A percentile compares a stretch with the other conserved stretches of the same genome.
phyloP scores from a whole-genome alignment of 1,140 invertebrate genomes.

The Procambarus virginalis region DNA sequence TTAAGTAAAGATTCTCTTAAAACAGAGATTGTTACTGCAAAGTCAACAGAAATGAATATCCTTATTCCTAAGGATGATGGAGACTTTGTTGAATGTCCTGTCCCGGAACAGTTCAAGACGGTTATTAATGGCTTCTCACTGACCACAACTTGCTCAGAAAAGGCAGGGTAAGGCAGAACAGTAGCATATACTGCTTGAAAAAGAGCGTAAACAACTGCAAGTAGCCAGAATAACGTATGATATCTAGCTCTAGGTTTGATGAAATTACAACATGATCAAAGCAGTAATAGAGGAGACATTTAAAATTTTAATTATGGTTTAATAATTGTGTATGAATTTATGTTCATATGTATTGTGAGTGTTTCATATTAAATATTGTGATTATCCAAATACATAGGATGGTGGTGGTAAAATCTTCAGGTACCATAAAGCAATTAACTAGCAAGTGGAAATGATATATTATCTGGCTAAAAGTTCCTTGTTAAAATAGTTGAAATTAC shows the following conservation, averaged over 20 bases:
- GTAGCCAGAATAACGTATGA: not conserved
- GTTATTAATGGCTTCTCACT: slow-evolving; percentile 82
- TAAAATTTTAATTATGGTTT: not conserved
- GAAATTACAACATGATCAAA: not conserved
- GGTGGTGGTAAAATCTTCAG: not conserved
- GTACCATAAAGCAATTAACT: not conserved
- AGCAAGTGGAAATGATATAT: not conserved
- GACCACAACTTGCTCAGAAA: slow-evolving; percentile 76
- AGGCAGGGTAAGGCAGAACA: slow-evolving; percentile 18
- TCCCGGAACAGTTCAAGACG: slow-evolving; percentile 98
- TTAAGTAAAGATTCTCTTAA: slow-evolving; percentile 89
- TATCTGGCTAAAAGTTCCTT: not conserved
- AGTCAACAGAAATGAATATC: slow-evolving; percentile 99
- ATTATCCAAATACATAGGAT: not conserved
- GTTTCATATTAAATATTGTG: not conserved
- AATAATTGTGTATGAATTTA: not conserved
- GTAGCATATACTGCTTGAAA: not conserved
- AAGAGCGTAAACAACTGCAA: not conserved
- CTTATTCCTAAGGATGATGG: slow-evolving; percentile 91
- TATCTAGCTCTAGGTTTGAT: not conserved
- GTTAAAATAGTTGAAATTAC: not conserved
- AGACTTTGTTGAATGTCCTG: slow-evolving; percentile 91
- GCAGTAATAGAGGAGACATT: not conserved
- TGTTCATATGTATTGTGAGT: not conserved
- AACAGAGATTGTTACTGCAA: slow-evolving; percentile 92